phyloP scores from a whole-genome alignment of 2,797 vertebrate species.

The Diglossa cyanea region DNA sequence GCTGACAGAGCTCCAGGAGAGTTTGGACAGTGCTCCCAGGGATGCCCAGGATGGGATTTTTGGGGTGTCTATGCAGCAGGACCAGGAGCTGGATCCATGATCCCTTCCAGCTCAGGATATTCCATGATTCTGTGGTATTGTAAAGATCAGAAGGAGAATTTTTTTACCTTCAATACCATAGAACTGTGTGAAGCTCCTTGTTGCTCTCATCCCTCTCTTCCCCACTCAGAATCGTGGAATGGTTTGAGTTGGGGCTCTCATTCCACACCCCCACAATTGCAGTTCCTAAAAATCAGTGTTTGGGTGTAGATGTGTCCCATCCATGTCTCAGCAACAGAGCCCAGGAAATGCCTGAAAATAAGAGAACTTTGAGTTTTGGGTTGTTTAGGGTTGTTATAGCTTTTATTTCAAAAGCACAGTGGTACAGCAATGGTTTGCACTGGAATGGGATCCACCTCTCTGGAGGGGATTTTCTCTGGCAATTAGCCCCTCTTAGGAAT shows the following conservation, averaged over 20 bases:
- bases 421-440: fast-evolving
- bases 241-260: not conserved
- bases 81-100: not conserved
- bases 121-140: not conserved
- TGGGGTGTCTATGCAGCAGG: no score
- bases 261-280: fast-evolving
- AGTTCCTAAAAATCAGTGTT: not conserved
- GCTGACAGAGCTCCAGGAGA: not conserved
- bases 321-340: fast-evolving
- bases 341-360: not conserved
- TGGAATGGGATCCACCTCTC: not conserved
- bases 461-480: not conserved
- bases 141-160: not conserved
- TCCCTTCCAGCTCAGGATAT: not conserved
- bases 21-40: fast-evolving
- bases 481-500: not conserved
- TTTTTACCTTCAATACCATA: not conserved
- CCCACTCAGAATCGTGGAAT: not conserved
- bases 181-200: not conserved
- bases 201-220: not conserved
- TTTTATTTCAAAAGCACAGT: not conserved
- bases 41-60: not conserved
- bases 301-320: fast-evolving
- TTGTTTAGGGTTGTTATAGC: not conserved
- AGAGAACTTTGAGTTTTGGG: not conserved